Conservation (phyloP, 2,797 vertebrate species). For the Tokudaia tokunoshimensis region DNA sequence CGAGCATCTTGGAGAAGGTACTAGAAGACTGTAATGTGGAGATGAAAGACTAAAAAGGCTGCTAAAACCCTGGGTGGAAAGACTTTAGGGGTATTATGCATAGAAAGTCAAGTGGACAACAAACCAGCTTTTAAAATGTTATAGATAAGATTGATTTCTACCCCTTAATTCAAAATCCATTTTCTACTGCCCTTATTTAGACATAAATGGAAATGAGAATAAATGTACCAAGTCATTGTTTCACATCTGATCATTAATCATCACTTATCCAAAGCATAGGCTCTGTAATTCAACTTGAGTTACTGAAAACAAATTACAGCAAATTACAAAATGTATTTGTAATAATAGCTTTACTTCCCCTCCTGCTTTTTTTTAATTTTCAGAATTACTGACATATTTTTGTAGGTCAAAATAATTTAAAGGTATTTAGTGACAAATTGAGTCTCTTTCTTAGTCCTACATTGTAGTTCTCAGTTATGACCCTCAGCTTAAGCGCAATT, state of each 20-base stretch:
- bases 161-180: constrained; percentile 45
- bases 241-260: constrained; percentile 74
- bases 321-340: constrained; percentile 58
- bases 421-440: constrained; percentile 22
- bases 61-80: not conserved
- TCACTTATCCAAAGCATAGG: constrained; percentile 56
- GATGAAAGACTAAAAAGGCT: not conserved
- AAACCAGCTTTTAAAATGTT: constrained; percentile 6
- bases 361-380: not conserved
- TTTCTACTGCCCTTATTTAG: constrained; percentile 61
- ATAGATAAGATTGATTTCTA: constrained; percentile 49
- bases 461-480: not conserved
- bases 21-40: not conserved
- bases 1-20: not conserved
- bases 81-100: not conserved
- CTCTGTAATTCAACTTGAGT: constrained; percentile 54
- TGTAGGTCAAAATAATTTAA: not conserved
- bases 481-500: not conserved
- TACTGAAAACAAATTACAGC: constrained; percentile 61
- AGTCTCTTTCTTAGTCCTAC: not conserved
- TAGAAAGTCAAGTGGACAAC: not conserved
- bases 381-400: constrained; percentile 22
- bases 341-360: constrained; percentile 54
- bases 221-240: constrained; percentile 74
- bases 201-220: constrained; percentile 76